Conservation (phyloP, 2,888 invertebrate species). For the Rhagonycha lutea region DNA sequence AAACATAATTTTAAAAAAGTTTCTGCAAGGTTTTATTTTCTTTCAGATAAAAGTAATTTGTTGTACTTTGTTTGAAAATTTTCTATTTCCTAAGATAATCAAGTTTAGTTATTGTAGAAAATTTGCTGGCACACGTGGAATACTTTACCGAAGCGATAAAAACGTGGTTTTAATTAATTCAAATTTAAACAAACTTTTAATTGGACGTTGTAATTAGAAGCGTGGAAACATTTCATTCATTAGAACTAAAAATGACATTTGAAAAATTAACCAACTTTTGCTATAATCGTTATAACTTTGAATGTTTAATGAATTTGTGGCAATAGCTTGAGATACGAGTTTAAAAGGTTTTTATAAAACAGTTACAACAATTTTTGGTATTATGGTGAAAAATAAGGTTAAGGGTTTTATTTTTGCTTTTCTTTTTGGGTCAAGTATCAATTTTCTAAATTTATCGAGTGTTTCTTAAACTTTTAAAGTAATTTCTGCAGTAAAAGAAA, state of each 20-base stretch:
- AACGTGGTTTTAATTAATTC: not conserved
- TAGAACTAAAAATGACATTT: not conserved
- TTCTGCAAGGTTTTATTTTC: not conserved
- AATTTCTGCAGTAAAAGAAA: not conserved
- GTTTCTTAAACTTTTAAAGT: not conserved
- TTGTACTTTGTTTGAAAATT: not conserved
- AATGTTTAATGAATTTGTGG: constrained; percentile 3
- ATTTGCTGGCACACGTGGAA: not conserved
- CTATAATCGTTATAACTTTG: constrained; percentile 1
- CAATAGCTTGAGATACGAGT: not conserved
- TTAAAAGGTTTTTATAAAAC: not conserved
- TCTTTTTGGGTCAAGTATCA: constrained; percentile 1
- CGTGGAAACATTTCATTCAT: not conserved
- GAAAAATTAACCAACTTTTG: constrained; percentile 2
- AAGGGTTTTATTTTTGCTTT: constrained; percentile 1
- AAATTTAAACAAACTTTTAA: not conserved
- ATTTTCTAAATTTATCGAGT: not conserved
- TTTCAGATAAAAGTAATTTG: not conserved
- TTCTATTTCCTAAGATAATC: not conserved
- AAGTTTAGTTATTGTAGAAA: not conserved
- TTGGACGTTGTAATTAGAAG: not conserved
- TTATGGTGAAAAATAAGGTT: not conserved
- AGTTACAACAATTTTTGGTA: not conserved
- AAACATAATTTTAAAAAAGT: not conserved
- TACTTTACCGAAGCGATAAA: not conserved